These are phyloP conservation scores for Chrysocyon brachyurus DNA, from an alignment of 2,797 vertebrate genomes.

Conservation along the genomic window DNA sequence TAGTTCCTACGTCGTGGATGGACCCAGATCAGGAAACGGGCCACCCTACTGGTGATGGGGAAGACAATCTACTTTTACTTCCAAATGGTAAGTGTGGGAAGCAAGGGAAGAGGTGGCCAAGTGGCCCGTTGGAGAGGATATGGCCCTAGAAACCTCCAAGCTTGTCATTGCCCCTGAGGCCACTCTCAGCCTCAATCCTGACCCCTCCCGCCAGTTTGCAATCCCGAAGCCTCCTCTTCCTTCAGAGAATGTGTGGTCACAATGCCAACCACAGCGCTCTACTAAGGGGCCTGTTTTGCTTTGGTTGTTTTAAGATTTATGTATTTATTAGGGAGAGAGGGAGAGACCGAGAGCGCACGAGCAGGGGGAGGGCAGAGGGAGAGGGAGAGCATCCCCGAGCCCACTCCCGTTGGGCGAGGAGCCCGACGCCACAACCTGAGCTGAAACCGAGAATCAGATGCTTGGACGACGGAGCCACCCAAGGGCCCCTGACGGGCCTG, in stretches of 20 bases:
- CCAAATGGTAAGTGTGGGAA: neutral
- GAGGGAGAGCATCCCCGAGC: neutral
- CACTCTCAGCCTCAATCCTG: neutral
- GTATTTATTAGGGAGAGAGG: neutral
- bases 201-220: neutral
- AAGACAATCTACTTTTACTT: neutral
- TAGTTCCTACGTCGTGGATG: neutral
- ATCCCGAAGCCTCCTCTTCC: neutral
- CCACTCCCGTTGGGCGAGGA: neutral
- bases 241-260: neutral
- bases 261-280: neutral
- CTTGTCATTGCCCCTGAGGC: neutral
- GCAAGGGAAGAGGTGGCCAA: neutral
- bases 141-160: neutral
- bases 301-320: neutral
- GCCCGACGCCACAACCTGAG: neutral
- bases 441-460: neutral
- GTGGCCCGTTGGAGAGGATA: accelerated
- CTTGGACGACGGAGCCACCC: neutral
- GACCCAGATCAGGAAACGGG: neutral
- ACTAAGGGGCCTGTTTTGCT: neutral
- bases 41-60: neutral
- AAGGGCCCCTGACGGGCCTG: neutral
- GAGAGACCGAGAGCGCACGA: neutral
- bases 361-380: neutral